Evolutionary conservation across 2,888 invertebrate genomes (phyloP).

Genomic region (Drosophila mimetica): DNA sequence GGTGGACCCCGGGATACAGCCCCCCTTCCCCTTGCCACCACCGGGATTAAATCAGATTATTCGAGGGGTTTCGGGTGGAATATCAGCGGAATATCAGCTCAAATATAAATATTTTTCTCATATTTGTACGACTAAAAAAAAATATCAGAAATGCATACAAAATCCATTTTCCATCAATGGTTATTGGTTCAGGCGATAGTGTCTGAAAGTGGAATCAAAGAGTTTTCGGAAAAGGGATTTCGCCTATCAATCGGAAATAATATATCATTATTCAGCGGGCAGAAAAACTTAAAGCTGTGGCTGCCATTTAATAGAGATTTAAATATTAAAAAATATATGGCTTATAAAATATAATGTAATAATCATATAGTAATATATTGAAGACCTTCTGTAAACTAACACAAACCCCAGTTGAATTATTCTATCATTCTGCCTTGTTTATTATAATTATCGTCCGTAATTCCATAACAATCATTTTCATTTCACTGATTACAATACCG

Average conservation of each 20-base stretch:
- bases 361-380: too few species aligned
- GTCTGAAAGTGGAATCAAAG: constrained; percentile 22
- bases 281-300: background rate
- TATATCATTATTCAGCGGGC: constrained; percentile 1
- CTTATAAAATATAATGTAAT: too few species aligned
- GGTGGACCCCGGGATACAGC: background rate
- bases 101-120: constrained; percentile 37
- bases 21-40: background rate
- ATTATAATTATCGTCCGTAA: background rate
- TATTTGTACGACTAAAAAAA: constrained; percentile 15
- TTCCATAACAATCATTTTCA: constrained; percentile 15
- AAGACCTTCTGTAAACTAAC: too few species aligned
- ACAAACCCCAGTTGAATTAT: too few species aligned
- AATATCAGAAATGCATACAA: background rate
- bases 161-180: constrained; percentile 21
- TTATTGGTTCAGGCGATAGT: constrained; percentile 17
- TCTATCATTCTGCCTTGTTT: too few species aligned
- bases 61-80: background rate
- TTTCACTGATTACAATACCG: constrained; percentile 8
- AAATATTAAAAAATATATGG: too few species aligned
- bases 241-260: constrained; percentile 4
- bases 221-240: constrained; percentile 7
- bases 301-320: background rate
- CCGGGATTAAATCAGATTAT: constrained; percentile 50
- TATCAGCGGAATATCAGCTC: constrained; percentile 9